A percentile compares a stretch with the other conserved stretches of the same genome.
These are phyloP conservation scores for Choreutis nemorana DNA, from an alignment of 2,888 invertebrate genomes.

Conservation along the genomic window DNA sequence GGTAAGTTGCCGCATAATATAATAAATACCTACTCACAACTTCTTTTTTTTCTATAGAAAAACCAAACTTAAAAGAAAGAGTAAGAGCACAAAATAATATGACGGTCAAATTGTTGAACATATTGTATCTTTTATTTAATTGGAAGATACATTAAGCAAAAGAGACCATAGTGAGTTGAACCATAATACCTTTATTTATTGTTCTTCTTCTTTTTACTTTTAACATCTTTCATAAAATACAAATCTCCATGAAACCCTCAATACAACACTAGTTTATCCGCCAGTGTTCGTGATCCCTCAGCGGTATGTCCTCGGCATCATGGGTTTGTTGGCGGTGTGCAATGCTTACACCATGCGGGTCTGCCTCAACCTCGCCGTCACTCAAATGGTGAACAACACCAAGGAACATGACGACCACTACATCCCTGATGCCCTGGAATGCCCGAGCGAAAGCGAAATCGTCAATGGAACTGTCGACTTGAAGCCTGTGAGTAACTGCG, in stretches of 20 bases:
- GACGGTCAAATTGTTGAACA: too few species aligned
- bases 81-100: conserved; percentile 3
- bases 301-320: conserved; percentile 74
- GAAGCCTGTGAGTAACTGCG: conserved; percentile 38
- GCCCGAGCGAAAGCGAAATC: conserved; percentile 41
- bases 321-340: conserved; percentile 78
- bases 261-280: too few species aligned
- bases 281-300: conserved; percentile 73
- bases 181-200: too few species aligned
- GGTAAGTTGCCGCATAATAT: conserved; percentile 40
- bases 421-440: conserved; percentile 47
- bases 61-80: not conserved
- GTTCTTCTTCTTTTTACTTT: too few species aligned
- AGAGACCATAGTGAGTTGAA: too few species aligned
- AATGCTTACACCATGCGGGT: conserved; percentile 81
- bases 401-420: conserved; percentile 33
- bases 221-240: too few species aligned
- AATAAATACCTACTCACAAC: too few species aligned
- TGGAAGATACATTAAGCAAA: too few species aligned
- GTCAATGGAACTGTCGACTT: conserved; percentile 40
- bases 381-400: conserved; percentile 68
- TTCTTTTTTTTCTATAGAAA: conserved; percentile 1
- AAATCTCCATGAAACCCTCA: too few species aligned
- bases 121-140: too few species aligned
- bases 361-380: conserved; percentile 75